Evolutionary conservation across 2,797 vertebrate species (phyloP), one percentile per base, ranked within the genome.

Genomic region (Chrosomus eos): DNA sequence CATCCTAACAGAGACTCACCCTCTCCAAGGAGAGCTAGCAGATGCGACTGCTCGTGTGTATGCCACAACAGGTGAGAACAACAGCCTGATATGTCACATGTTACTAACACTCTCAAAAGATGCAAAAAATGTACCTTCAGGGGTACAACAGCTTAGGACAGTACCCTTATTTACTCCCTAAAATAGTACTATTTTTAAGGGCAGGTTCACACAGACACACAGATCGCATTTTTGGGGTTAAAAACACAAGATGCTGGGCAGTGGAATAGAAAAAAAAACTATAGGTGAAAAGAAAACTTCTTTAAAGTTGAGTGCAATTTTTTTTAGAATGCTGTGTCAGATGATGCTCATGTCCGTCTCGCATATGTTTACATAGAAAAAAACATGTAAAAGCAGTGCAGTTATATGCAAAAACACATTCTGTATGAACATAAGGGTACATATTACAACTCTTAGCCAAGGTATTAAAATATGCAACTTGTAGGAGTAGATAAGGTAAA

Each of bases 31-130:
- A 16, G 93, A 97, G 89, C 90, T 98, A 18, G 95, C 94, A 31
- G 98, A 99, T 82, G 87, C 90, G 53, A 93, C 93, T 68, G 97
- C 98, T n/a, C 95, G 95, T 89, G 95, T 95, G 0, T 95, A 95
- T 14, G 97, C 96, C 13, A 92, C 93, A 43, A 92, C 93, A 90
- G 97, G 98, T 99, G 94, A 83, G 91, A 38, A 60, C 64, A 33
- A 48, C 19, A 60, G 36, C 58, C 26, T 33, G 14, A 7, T 43
- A 4, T 23, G 0, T 40, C 0, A 53, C 11, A 28, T 28, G 18
- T 16, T 16, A 9, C 62, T 31, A 7, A 19, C 7, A 40, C 26
- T 19, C 9, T 73, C 48, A 45, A 31, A 26, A 3, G 36, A n/a
- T 38, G 36, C 36, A 38, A 38, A 36, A 36, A 4, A 40, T 0